Evolutionary conservation across 2,113 vertebrate species (phyloP).

Genomic region (Acrocephalus kingi): DNA sequence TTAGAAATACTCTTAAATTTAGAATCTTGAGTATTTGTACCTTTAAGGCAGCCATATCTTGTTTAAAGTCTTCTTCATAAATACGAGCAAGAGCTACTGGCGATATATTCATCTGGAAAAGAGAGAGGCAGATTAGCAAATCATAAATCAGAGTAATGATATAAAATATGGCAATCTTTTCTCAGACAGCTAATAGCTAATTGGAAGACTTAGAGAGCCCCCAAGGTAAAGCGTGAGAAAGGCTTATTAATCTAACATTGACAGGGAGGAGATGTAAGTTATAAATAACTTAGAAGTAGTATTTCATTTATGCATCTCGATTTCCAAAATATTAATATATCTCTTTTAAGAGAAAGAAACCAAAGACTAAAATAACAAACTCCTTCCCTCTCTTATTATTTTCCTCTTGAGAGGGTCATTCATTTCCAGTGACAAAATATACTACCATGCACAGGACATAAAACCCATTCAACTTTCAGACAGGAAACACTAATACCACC

Average conservation of each 20-base stretch:
- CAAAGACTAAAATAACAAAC: not conserved
- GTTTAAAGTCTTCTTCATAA: constrained; percentile 95
- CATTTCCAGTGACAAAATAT: not conserved
- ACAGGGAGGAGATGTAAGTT: not conserved
- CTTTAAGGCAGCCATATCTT: constrained; percentile 90
- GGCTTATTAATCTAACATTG: constrained; percentile 9
- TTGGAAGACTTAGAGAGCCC: not conserved
- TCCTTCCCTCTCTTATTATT: not conserved
- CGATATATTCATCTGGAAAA: constrained; percentile 81
- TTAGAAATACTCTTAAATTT: not conserved
- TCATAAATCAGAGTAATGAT: constrained; percentile 8
- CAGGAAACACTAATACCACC: not conserved
- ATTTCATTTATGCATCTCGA: not conserved
- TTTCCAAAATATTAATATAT: not conserved
- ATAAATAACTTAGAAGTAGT: not conserved
- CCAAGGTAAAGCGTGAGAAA: not conserved
- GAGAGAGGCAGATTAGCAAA: not conserved
- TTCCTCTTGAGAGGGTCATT: not conserved
- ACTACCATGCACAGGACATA: fast-evolving
- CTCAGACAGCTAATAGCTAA: constrained; percentile 17
- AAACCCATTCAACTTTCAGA: not conserved
- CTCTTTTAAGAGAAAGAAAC: not conserved
- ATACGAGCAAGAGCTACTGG: constrained; percentile 78
- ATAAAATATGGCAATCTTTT: constrained; percentile 27
- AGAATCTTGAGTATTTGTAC: constrained; percentile 63